A percentile compares a stretch with the other conserved stretches of the same genome.
These are phyloP conservation scores for Bothrops jararaca DNA, from an alignment of 2,113 vertebrate species.

Conservation along the genomic window DNA sequence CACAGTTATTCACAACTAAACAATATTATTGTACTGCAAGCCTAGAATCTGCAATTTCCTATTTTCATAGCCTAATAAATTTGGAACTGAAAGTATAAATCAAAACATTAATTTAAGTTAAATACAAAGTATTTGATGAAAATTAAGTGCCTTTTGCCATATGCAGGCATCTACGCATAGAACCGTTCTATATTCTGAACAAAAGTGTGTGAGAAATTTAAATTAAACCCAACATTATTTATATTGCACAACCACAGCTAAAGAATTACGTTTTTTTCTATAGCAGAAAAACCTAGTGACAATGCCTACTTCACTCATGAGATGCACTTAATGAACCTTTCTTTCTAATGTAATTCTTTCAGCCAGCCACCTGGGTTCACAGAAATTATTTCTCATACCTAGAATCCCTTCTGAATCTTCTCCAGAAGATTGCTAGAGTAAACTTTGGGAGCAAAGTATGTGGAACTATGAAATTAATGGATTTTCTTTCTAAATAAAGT, in stretches of 20 bases:
- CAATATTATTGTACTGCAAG: neutral
- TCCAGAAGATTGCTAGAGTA: neutral
- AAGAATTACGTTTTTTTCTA: neutral
- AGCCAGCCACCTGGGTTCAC: neutral
- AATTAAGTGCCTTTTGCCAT: neutral
- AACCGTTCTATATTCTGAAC: neutral
- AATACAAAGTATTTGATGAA: neutral
- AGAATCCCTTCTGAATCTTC: neutral
- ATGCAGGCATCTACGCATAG: neutral
- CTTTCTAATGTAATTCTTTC: neutral
- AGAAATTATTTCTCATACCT: neutral
- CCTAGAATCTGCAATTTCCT: neutral
- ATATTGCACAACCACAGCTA: neutral
- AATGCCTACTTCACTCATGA: neutral
- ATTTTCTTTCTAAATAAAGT: neutral
- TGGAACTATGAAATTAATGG: neutral
- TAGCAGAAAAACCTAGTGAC: neutral
- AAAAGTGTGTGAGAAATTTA: neutral
- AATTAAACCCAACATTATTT: neutral
- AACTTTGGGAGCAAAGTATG: neutral
- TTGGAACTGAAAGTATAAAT: neutral
- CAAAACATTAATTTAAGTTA: slow-evolving; percentile 18
- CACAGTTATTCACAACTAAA: neutral
- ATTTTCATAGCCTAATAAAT: neutral
- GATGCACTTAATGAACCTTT: neutral